Base-by-base conservation (phyloP, 1,140 invertebrate species). In the Nephila pilipes region DNA sequence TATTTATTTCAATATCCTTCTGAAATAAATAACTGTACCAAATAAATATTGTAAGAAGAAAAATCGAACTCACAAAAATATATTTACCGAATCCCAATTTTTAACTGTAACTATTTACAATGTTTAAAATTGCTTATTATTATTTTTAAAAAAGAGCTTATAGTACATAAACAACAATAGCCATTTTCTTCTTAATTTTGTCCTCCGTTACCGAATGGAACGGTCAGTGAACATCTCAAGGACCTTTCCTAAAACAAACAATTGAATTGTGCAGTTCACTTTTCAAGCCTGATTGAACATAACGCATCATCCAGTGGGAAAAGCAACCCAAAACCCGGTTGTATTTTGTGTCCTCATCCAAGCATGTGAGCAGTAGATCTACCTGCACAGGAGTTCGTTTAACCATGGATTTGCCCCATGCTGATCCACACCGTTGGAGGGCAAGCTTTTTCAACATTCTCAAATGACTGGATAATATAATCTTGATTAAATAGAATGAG, bases 391-490 rank as follows among this genome's bases (percentile, higher is more conserved):
- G 25, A 83, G 81, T 83, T 36, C 69, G 5, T 75, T 22, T 22
- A 60, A 16, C 25, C 25, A 29, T 16, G 29, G 65, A 36, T 29
- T 83, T 38, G 46, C 22, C 36, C 85, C 85, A 58, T 60, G 85
- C 85, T 60, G 85, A 29, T 25, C 10, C 58, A 22, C 36, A 3
- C 54, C 5, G 81, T 83, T 22, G 81, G 81, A 1, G 29, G 85
- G 20, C 29, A 38, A 25, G 16, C 8, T 54, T 75, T 57, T 65
- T 22, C 29, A 87, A 87, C 89, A 79, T 81, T 83, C 79, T 90
- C 89, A 83, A 90, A 57, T 63, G 79, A 22, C 75, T 54, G 55
- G 79, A 83, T 90, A 79, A 81, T 90, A 83, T 81, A 90, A 90
- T 79, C 65, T 81, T 79, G 75, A 90, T 90, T 83, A 90, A 81